Conservation (phyloP, 1,140 invertebrate genomes). For the Drosophila lowei region DNA sequence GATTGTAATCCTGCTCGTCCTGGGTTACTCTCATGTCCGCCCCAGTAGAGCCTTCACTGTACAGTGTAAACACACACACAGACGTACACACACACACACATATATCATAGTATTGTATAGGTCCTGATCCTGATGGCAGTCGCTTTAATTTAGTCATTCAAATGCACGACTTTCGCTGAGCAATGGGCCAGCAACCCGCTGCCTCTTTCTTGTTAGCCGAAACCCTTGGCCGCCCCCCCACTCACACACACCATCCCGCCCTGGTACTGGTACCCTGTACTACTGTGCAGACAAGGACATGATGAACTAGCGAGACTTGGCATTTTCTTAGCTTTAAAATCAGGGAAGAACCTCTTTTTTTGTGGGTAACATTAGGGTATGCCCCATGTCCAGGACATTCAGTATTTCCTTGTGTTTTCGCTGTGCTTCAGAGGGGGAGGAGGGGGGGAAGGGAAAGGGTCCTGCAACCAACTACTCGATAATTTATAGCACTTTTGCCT, state of each 20-base stretch:
- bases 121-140: conserved; percentile 2
- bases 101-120: conserved; percentile 20
- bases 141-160: conserved; percentile 42
- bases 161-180: conserved; percentile 15
- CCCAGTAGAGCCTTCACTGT: neutral
- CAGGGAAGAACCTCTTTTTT: too few relatives aligned
- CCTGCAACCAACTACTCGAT: conserved; percentile 71
- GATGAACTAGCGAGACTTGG: neutral
- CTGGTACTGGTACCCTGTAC: conserved; percentile 12
- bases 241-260: neutral
- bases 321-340: too few relatives aligned
- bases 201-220: conserved; percentile 36
- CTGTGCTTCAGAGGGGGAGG: neutral
- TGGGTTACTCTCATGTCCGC: too few relatives aligned
- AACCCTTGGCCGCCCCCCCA: neutral
- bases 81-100: neutral
- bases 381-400: too few relatives aligned
- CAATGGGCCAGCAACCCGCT: neutral
- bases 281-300: neutral
- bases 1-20: too few relatives aligned
- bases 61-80: neutral
- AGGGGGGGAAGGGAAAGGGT: neutral
- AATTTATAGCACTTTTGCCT: conserved; percentile 77
- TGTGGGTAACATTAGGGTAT: too few relatives aligned
- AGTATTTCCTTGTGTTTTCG: conserved; percentile 7